Base-by-base conservation (phyloP, 2,888 invertebrate species). In the Hyles lineata region DNA sequence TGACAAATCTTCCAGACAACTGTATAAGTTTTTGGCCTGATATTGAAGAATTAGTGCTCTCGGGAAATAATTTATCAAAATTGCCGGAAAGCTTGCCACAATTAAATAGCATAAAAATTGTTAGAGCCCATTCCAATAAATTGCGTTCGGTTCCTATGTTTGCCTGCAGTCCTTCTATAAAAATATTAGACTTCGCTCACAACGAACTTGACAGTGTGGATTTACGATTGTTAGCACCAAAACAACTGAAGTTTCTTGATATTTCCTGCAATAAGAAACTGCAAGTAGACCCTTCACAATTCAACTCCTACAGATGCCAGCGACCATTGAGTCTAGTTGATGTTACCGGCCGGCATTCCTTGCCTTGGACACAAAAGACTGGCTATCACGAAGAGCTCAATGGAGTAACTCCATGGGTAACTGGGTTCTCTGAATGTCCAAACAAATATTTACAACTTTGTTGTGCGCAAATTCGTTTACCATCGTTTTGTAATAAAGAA, bases 361-460 rank as follows among this genome's bases (percentile, higher is more conserved):
- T 97, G 72, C 97, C 97, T 0, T 96, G 90, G 88, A 86, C 89
- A 19, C 93, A 93, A 81, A 94, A 92, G 83, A 91, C 85, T 81
- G 91, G 90, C 63, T 93, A 96, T 78, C 95, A 95, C 71, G 92
- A 94, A 74, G 96, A 96, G 79, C 88, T 96, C 74, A 92, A 88
- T 74, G 94, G 95, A 3, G 79, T 83, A 9, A 96, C 96, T 9
- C 97, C 97, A 5, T 98, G 98, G 98, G 95, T 95, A 67, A 95
- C 97, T 50, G 98, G 98, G 0, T 98, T 98, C 89, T 97, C 98
- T 0, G 98, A 98, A 92, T 97, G 98, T 17, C 96, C 98, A 0
- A 98, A 98, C 52, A 96, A 95, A 77, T 95, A 95, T 72, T 95
- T 97, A 77, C 96, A 97, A 82, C 89, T 98, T n/a, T 96, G 96